Evolutionary conservation across 2,797 vertebrate species (phyloP).

Genomic region (Acestrorhynchus altus): DNA sequence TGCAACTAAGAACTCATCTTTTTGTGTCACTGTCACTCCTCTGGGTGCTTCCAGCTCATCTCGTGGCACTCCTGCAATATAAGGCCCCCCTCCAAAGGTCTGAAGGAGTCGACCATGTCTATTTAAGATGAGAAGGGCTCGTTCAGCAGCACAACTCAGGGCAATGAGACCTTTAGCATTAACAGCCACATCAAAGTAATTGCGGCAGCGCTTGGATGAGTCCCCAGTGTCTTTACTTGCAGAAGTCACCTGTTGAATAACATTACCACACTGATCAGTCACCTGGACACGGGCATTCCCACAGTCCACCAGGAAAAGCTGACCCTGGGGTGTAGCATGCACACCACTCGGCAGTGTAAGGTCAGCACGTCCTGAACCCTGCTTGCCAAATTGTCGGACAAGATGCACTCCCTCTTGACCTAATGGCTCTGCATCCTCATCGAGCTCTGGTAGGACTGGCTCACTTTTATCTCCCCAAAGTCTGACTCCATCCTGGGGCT

Average conservation of each 20-base stretch:
- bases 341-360: slow-evolving; percentile 81
- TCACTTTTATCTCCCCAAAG: slow-evolving; percentile 60
- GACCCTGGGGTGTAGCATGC: slow-evolving; percentile 75
- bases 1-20: slow-evolving; percentile 81
- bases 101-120: slow-evolving; percentile 81
- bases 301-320: slow-evolving; percentile 83
- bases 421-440: slow-evolving; percentile 65
- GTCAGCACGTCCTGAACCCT: slow-evolving; percentile 82
- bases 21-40: slow-evolving; percentile 75
- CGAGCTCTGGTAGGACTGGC: slow-evolving; percentile 61
- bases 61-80: slow-evolving; percentile 62
- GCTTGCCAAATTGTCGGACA: slow-evolving; percentile 80
- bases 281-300: slow-evolving; percentile 84
- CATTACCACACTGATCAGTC: slow-evolving; percentile 74
- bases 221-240: slow-evolving; percentile 59
- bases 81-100: slow-evolving; percentile 74
- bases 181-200: slow-evolving; percentile 84
- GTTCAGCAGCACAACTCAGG: slow-evolving; percentile 78
- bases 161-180: slow-evolving; percentile 81
- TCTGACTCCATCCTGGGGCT: slow-evolving; percentile 38
- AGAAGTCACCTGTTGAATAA: slow-evolving; percentile 80
- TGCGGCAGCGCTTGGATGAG: slow-evolving; percentile 69
- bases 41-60: slow-evolving; percentile 81
- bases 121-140: slow-evolving; percentile 79
- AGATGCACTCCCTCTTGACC: slow-evolving; percentile 61